A percentile compares a stretch with the other conserved stretches of the same genome.
These are phyloP conservation scores for Cynodonichthys magdalenae DNA, from an alignment of 2,797 vertebrate species.

Conservation along the genomic window DNA sequence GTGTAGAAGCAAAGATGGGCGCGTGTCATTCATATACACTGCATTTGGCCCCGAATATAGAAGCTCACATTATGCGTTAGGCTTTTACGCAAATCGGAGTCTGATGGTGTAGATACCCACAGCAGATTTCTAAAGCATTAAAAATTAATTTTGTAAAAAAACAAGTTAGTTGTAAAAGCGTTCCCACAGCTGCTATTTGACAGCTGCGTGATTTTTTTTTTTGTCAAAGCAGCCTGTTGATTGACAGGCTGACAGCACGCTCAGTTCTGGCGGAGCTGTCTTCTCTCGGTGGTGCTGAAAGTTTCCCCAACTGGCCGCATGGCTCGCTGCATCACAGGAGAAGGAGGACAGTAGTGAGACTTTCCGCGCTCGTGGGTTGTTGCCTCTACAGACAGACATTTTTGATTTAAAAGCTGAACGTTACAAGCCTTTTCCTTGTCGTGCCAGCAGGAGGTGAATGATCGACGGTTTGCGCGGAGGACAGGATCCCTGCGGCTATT, in stretches of 20 bases:
- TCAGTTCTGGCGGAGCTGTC: constrained; percentile 66
- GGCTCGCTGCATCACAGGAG: constrained; percentile 20
- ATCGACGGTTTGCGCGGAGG: neutral
- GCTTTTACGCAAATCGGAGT: constrained; percentile 22
- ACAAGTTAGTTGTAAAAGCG: neutral
- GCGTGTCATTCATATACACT: constrained; percentile 20
- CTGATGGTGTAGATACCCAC: too few relatives aligned
- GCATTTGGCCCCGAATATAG: constrained; percentile 10
- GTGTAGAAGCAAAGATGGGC: constrained; percentile 1
- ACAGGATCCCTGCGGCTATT: constrained; percentile 30
- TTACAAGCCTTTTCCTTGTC: constrained; percentile 1
- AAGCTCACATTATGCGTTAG: neutral
- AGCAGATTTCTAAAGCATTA: too few relatives aligned
- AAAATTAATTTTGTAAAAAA: too few relatives aligned
- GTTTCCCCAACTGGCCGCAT: constrained; percentile 61
- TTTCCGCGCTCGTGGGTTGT: neutral
- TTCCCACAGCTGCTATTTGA: constrained; percentile 18
- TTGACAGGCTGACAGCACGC: constrained; percentile 46
- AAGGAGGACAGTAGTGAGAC: neutral
- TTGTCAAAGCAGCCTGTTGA: constrained; percentile 61
- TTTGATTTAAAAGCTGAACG: constrained; percentile 3
- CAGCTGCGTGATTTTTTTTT: constrained; percentile 31
- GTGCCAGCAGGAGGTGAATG: constrained; percentile 9
- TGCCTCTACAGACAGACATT: neutral
- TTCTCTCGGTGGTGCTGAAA: constrained; percentile 76